Evolutionary conservation across 2,113 vertebrate species (phyloP).

Genomic region (Festucalex cinctus): DNA sequence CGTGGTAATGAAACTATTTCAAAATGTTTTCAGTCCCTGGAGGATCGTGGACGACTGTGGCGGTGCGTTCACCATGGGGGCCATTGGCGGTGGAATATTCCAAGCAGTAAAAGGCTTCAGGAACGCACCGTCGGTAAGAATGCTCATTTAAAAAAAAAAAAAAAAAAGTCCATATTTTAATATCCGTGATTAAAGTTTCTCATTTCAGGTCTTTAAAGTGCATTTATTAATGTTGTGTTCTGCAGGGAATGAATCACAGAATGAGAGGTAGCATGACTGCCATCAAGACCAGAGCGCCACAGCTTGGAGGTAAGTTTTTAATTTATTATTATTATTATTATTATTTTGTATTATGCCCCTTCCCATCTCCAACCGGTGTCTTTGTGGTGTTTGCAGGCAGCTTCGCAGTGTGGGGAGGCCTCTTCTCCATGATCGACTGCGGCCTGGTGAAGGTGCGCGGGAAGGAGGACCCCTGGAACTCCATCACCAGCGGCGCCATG

Average conservation of each 20-base stretch:
- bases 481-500: slow-evolving; percentile 93
- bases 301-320: slow-evolving; percentile 84
- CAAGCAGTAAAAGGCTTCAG: slow-evolving; percentile 95
- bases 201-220: not conserved
- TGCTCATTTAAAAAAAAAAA: not conserved
- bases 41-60: slow-evolving; percentile 97
- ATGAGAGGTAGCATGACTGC: slow-evolving; percentile 88
- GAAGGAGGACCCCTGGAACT: slow-evolving; percentile 98
- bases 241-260: slow-evolving; percentile 87
- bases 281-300: slow-evolving; percentile 87
- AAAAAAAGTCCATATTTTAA: too few relatives aligned
- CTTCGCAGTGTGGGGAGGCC: slow-evolving; percentile 94
- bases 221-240: slow-evolving; percentile 12
- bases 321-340: not conserved
- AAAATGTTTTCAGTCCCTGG: slow-evolving; percentile 80
- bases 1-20: not conserved
- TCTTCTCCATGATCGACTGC: slow-evolving; percentile 97
- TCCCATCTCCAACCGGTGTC: not conserved
- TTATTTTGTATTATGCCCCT: not conserved
- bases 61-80: slow-evolving; percentile 95
- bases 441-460: slow-evolving; percentile 89
- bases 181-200: too few relatives aligned
- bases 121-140: slow-evolving; percentile 90
- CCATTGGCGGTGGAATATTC: slow-evolving; percentile 93
- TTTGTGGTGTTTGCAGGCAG: slow-evolving; percentile 75